Evolutionary conservation across 2,888 invertebrate genomes (phyloP).

Genomic region (Mesoligia furuncula): DNA sequence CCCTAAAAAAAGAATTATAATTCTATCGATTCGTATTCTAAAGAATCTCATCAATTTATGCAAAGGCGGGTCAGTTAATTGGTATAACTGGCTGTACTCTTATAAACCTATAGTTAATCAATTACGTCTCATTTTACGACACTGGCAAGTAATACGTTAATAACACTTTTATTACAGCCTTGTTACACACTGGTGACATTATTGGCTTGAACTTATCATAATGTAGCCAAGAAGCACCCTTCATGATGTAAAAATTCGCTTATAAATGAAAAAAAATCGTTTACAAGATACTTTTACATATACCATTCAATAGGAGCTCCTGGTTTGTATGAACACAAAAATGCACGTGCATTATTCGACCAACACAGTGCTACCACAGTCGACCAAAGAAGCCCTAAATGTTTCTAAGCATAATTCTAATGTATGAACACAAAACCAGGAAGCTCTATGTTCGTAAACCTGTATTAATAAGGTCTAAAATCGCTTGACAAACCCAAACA

Average conservation of each 20-base stretch:
- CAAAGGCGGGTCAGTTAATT: too few relatives aligned
- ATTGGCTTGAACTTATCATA: background rate
- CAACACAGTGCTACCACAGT: constrained; percentile 10
- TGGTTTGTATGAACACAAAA: constrained; percentile 24
- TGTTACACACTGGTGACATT: constrained; percentile 3
- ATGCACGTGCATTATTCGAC: constrained; percentile 33
- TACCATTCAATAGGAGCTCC: background rate
- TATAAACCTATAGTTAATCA: constrained; percentile 35
- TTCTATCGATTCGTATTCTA: too few relatives aligned
- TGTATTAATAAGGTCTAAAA: constrained; percentile 19
- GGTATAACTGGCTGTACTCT: background rate
- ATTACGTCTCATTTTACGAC: constrained; percentile 29
- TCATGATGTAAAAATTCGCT: background rate
- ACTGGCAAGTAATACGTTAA: constrained; percentile 25
- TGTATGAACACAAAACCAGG: constrained; percentile 14
- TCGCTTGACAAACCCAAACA: constrained; percentile 22
- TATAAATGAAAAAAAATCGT: background rate
- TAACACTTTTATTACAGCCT: constrained; percentile 31
- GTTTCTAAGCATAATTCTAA: constrained; percentile 34
- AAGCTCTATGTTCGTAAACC: constrained; percentile 6
- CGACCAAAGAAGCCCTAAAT: constrained; percentile 26
- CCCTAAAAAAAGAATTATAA: too few relatives aligned
- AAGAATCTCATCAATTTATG: too few relatives aligned
- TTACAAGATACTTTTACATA: background rate
- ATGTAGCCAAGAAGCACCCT: background rate